Evolutionary conservation across 1,140 invertebrate species (phyloP), one percentile per base, ranked within the genome.

Genomic region (Telenomus remus): DNA sequence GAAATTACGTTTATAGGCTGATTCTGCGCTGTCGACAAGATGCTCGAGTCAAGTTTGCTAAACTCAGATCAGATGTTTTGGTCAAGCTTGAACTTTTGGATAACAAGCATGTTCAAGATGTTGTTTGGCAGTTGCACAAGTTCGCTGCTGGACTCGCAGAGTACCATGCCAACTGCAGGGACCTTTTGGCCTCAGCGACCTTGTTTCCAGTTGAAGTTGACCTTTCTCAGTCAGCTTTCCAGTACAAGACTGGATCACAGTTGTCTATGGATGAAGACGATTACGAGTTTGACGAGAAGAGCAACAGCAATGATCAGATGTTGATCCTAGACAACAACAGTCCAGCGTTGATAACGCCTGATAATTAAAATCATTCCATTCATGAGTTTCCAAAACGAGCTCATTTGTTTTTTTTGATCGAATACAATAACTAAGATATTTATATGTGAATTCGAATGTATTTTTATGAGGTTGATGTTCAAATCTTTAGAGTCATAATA

Each of bases 191-290:
- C 33, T 91, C 92, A 43, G 91, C 93, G 0, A 91, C 92, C 0
- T 89, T 98, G 5, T 99, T 99, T 87, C 98, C 97, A 0, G 97
- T 99, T 8, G 98, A 99, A 89, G 95, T 99, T 12, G 97, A 99
- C 88, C 89, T 99, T 11, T 94, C 95, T 1, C 92, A 95, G 80
- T 95, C 94, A 48, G 96, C 97, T 34, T 98, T 98, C 83, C 93
- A 95, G 79, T 96, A 96, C 78, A 94, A 95, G 86, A 93, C 91
- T 0, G 89, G 90, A 66, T 88, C 88, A 54, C 87, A 89, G 60
- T 83, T 84, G 81, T 85, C 89, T 11, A 60, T 84, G 15, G 80
- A 90, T 14, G 86, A 89, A 35, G 89, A 89, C 34, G 85, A 89
- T 39, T 85, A 89, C 19, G 88, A 90, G 43, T 77, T 74, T 42